Evolutionary conservation across 2,113 vertebrate species (phyloP).

Genomic region (Chlorodrepanis virens): DNA sequence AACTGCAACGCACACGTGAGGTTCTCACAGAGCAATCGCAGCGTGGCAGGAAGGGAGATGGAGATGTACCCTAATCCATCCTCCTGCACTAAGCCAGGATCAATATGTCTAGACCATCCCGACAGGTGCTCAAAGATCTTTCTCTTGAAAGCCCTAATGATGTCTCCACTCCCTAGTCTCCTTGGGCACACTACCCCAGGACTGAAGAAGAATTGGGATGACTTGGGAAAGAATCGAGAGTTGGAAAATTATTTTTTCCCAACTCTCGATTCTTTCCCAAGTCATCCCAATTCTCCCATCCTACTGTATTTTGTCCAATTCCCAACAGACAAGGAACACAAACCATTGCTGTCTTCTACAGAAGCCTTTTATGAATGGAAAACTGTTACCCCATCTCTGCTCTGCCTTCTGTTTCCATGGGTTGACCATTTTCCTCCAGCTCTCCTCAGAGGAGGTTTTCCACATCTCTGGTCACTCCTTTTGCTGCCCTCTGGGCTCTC

Average conservation of each 20-base stretch:
- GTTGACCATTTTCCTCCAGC: background rate
- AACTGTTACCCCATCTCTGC: background rate
- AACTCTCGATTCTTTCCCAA: background rate
- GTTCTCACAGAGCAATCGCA: background rate
- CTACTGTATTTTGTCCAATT: background rate
- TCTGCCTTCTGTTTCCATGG: rapidly evolving
- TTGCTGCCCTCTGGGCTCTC: background rate
- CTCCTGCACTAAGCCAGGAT: background rate
- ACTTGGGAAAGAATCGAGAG: no score
- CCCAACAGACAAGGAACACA: background rate
- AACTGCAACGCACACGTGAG: rapidly evolving
- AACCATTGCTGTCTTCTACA: background rate
- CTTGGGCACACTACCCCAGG: background rate
- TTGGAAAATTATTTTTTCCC: no score
- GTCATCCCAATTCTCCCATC: background rate
- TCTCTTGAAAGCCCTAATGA: background rate
- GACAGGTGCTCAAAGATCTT: background rate
- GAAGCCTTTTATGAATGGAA: background rate
- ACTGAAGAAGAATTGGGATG: no score
- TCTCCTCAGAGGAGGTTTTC: background rate
- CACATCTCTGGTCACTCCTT: background rate
- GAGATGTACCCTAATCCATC: background rate
- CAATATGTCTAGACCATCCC: background rate
- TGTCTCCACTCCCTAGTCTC: background rate
- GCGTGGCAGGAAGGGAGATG: background rate